Base-by-base conservation (phyloP, 2,113 vertebrate genomes). In the Leptobrachium leishanense region DNA sequence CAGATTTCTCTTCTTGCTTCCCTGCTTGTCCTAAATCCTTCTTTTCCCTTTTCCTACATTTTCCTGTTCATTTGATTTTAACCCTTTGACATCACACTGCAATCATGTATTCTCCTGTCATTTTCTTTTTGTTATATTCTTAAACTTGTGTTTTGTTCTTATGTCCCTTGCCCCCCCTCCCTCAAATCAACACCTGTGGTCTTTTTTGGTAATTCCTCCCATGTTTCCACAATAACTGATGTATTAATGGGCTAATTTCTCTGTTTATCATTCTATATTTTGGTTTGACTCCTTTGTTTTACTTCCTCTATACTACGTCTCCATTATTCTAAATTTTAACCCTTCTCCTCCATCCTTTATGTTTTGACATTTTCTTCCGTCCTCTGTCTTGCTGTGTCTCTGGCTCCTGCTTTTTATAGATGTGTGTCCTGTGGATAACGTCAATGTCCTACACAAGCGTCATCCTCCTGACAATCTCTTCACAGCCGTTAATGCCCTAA, bases 401-500 rank as follows among this genome's bases (percentile, higher is more conserved):
- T 85, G 86, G 82, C 85, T 80, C 8, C 77, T 68, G 78, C 78
- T 81, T 72, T 81, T 50, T 81, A 68, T 81, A 81, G 78, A 81
- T 81, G 78, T 81, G 64, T 74, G 78, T 81, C 78, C 78, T 81
- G 65, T 7, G 0, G 86, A 86, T 57, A 84, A 0, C 92, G 95
- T 95, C 95, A 88, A 68, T 90, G 85, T 95, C 91, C 85, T 81
- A 78, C 84, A 85, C 85, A 77, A 89, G 89, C 96, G 90, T 93
- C 91, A 93, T 90, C 93, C 88, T 85, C 92, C 89, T 95, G 95
- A 95, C 95, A 86, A 88, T 94, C 92, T 98, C 92, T 98, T 95
- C 95, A 95, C 97, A 99, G 97, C 98, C 95, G 97, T 96, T 91
- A 97, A 97, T 62, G 94, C 96, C 85, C 95, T 98, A 81, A 96